Percentiles rank a stretch among this genome's conserved stretches.
phyloP scores from a whole-genome alignment of 2,797 vertebrate species.

The Pelochelys cantorii region DNA sequence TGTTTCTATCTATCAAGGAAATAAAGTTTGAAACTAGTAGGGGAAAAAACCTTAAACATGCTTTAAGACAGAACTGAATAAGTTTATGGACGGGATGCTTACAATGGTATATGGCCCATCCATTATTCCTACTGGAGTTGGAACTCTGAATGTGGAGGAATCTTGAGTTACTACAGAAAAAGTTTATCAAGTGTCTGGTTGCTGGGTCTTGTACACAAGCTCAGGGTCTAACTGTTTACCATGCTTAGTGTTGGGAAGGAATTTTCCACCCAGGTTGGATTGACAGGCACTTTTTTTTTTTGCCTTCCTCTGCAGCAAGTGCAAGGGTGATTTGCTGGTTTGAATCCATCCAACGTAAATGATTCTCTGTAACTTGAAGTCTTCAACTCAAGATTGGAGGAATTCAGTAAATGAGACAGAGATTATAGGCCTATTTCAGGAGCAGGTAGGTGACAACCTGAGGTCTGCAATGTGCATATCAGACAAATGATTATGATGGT shows the following conservation, averaged over 20 bases:
- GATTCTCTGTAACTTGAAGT: neutral
- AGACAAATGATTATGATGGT: no score
- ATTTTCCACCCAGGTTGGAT: neutral
- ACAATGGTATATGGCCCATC: neutral
- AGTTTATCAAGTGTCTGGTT: neutral
- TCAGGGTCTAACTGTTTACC: neutral
- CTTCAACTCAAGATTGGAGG: neutral
- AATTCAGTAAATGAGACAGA: neutral
- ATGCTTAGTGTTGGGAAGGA: neutral
- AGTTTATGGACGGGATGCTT: neutral
- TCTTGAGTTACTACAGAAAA: neutral
- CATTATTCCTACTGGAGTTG: neutral
- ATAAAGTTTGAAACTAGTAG: neutral
- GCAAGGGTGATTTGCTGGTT: neutral
- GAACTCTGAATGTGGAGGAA: neutral
- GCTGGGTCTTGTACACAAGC: neutral
- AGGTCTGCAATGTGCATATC: no score
- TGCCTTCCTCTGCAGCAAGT: neutral
- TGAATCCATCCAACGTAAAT: neutral
- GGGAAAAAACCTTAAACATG: neutral
- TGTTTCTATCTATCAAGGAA: neutral
- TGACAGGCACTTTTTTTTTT: neutral
- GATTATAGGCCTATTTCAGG: neutral
- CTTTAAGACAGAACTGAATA: neutral
- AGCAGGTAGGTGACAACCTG: neutral